Evolutionary conservation across 35 echinoderm and acorn worm species (phyloP), one percentile per base, ranked within the genome.

Genomic region (Amphiura filiformis): DNA sequence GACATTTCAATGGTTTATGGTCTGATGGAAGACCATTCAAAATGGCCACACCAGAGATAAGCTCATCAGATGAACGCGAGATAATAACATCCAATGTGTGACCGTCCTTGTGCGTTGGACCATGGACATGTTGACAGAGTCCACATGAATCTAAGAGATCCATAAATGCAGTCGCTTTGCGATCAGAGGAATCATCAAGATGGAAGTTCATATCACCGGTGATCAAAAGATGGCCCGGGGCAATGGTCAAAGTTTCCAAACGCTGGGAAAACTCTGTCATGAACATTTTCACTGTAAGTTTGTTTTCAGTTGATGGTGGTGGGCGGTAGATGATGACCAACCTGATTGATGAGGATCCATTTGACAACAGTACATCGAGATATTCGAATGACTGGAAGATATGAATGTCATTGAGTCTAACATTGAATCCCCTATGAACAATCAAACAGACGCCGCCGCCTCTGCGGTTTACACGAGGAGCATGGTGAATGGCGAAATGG

Each of bases 131-230:
- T 61, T 77, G 86, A 35, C 76, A 20, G 79, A 84, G 80, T 84
- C n/a, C 81, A 65, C 37, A 0, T 35, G 87, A 77, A 33, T 35
- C 30, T 36, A 88, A 34, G 3, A 89, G 32, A 38, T 87, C 42
- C 38, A 34, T 0, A 77, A 91, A 91, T 11, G 76, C 39, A 37
- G 11, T 57, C 0, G 76, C 83, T 0, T 81, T 30, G 1, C 4
- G 26, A 76, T 88, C 85, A 36, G 14, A 38, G 34, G 38, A 1
- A 49, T 38, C 56, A 84, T 92, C 91, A 40, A 93, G 31, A 44
- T 84, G 92, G n/a, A 89, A 28, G 89, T 93, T 93, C 33, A 93
- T 89, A 37, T 93, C 91, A 35, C 91, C 86, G 28, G 80, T 84
- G 38, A 93, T 76, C 37, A 93, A 36, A n/a, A 39, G 87, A 3